phyloP scores from a whole-genome alignment of 2,113 vertebrate species.

The Labeo catla region DNA sequence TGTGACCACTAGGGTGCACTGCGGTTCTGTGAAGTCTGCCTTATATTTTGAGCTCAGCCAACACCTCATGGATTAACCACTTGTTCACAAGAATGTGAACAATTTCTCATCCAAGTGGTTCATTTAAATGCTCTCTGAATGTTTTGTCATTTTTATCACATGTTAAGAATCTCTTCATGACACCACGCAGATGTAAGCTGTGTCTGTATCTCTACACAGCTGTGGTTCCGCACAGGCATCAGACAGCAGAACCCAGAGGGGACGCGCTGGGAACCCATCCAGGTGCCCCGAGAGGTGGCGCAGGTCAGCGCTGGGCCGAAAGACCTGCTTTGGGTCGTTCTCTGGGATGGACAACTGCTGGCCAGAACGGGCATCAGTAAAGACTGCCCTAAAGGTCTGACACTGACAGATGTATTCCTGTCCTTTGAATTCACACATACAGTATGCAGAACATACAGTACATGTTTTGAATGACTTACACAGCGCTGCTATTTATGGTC shows the following conservation, averaged over 20 bases:
- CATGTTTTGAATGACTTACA: slow-evolving; percentile 18
- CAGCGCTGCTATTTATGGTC: not conserved
- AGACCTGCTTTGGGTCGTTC: slow-evolving; percentile 91
- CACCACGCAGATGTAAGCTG: not conserved
- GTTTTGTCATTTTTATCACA: not conserved
- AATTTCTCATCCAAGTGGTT: slow-evolving; percentile 23
- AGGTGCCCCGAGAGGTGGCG: slow-evolving; percentile 86
- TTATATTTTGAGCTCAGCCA: slow-evolving; percentile 6
- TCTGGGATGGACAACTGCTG: slow-evolving; percentile 95
- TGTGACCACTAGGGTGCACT: not conserved
- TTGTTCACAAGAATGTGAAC: slow-evolving; percentile 21
- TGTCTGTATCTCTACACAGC: slow-evolving; percentile 69
- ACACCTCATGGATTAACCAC: slow-evolving; percentile 8
- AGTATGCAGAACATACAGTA: not conserved
- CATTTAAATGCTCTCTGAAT: not conserved
- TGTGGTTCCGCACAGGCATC: slow-evolving; percentile 93
- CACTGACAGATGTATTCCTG: slow-evolving; percentile 3
- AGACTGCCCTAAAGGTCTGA: slow-evolving; percentile 87
- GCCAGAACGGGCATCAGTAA: slow-evolving; percentile 88
- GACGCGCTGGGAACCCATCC: slow-evolving; percentile 83
- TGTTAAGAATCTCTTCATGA: not conserved
- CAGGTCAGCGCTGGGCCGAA: slow-evolving; percentile 91
- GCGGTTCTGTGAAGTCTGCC: not conserved
- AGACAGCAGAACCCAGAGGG: slow-evolving; percentile 92
- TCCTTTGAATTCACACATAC: not conserved